Evolutionary conservation across 2,797 vertebrate species (phyloP).

Genomic region (Microctenopoma stevenorrisi): DNA sequence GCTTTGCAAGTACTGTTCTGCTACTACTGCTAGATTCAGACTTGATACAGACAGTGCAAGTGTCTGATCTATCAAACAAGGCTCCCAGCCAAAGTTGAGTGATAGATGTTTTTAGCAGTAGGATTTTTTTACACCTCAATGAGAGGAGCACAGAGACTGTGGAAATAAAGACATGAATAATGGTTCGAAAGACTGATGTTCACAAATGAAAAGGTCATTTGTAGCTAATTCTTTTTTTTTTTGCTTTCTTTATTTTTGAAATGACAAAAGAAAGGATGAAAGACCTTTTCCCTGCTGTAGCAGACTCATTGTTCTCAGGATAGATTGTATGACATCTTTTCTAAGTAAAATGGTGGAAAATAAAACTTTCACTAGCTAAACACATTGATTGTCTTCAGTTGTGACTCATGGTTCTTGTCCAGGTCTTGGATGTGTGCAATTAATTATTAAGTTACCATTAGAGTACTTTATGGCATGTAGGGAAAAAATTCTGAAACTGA

Average conservation of each 20-base stretch:
- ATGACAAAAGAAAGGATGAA: conserved; percentile 56
- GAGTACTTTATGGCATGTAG: too few relatives aligned
- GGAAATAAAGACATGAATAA: conserved; percentile 60
- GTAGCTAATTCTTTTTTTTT: conserved; percentile 43
- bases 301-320: conserved; percentile 81
- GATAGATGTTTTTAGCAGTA: conserved; percentile 61
- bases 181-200: conserved; percentile 54
- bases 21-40: conserved; percentile 56
- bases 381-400: conserved; percentile 43
- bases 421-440: not conserved
- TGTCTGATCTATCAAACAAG: conserved; percentile 67
- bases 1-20: conserved; percentile 65
- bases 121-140: conserved; percentile 40
- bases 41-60: conserved; percentile 44
- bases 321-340: conserved; percentile 78
- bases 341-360: conserved; percentile 76
- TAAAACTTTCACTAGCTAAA: conserved; percentile 68
- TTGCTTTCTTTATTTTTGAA: conserved; percentile 52
- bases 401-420: conserved; percentile 44
- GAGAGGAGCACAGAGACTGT: conserved; percentile 55
- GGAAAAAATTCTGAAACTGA: not conserved
- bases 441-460: not conserved
- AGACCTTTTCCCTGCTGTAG: conserved; percentile 59
- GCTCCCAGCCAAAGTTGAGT: conserved; percentile 59
- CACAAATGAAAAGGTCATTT: conserved; percentile 69